Conservation (phyloP, 2,797 vertebrate species). For the Propithecus perrieri region DNA sequence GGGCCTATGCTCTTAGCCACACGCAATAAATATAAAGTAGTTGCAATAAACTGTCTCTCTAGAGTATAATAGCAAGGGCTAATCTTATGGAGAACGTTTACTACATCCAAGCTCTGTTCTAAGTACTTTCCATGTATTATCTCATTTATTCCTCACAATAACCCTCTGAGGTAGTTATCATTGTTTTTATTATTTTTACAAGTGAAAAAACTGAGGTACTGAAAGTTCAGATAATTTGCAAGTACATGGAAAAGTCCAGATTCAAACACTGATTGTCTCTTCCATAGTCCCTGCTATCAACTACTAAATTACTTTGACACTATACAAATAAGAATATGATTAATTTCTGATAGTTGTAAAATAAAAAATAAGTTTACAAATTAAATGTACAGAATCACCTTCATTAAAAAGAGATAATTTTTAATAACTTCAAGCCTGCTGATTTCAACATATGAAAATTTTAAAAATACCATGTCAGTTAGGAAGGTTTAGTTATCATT, state of each 20-base stretch:
- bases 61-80: neutral
- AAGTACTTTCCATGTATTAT: neutral
- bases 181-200: neutral
- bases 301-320: neutral
- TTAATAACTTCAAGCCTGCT: neutral
- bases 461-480: neutral
- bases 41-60: neutral
- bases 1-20: neutral
- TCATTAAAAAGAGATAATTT: neutral
- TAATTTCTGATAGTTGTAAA: neutral
- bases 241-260: neutral
- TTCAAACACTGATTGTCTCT: neutral
- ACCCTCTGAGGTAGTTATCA: neutral
- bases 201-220: neutral
- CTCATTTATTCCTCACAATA: neutral
- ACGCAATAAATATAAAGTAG: neutral
- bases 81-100: neutral
- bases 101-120: neutral
- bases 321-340: neutral
- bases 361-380: neutral
- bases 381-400: neutral
- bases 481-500: neutral
- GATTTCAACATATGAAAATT: neutral
- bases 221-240: neutral
- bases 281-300: neutral